A percentile compares a stretch with the other conserved stretches of the same genome.
Conservation (phyloP, 2,888 invertebrate genomes). For the Amphipyra berbera region DNA sequence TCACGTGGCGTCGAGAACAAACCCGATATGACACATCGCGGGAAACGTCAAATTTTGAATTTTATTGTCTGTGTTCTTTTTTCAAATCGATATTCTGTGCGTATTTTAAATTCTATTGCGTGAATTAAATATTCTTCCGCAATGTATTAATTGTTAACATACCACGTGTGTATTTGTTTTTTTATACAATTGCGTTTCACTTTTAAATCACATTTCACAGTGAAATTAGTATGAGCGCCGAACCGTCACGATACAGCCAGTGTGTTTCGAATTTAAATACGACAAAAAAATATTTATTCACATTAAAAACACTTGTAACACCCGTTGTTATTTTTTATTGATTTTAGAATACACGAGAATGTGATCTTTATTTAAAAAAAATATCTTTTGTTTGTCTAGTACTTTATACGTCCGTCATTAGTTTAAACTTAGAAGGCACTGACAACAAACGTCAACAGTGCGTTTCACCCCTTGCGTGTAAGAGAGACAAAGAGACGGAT, state of each 20-base stretch:
- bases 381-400: constrained; percentile 64
- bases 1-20: constrained; percentile 69
- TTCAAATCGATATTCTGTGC: background rate
- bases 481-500: constrained; percentile 66
- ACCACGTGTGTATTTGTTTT: constrained; percentile 32
- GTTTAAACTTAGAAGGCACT: constrained; percentile 84
- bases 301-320: constrained; percentile 35
- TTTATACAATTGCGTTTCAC: constrained; percentile 58
- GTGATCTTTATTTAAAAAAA: constrained; percentile 55
- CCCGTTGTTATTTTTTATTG: constrained; percentile 17
- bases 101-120: constrained; percentile 19
- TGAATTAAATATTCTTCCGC: constrained; percentile 21
- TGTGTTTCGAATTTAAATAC: constrained; percentile 47
- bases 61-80: constrained; percentile 4
- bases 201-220: constrained; percentile 65
- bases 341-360: constrained; percentile 19
- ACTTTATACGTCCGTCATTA: constrained; percentile 79
- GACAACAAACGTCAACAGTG: constrained; percentile 69
- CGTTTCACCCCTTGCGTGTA: constrained; percentile 77
- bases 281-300: constrained; percentile 33
- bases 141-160: constrained; percentile 41
- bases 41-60: constrained; percentile 37
- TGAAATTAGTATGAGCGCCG: constrained; percentile 67
- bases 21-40: constrained; percentile 68
- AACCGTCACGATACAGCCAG: constrained; percentile 59